phyloP scores from a whole-genome alignment of 2,888 invertebrate genomes.

The Meganola albula region DNA sequence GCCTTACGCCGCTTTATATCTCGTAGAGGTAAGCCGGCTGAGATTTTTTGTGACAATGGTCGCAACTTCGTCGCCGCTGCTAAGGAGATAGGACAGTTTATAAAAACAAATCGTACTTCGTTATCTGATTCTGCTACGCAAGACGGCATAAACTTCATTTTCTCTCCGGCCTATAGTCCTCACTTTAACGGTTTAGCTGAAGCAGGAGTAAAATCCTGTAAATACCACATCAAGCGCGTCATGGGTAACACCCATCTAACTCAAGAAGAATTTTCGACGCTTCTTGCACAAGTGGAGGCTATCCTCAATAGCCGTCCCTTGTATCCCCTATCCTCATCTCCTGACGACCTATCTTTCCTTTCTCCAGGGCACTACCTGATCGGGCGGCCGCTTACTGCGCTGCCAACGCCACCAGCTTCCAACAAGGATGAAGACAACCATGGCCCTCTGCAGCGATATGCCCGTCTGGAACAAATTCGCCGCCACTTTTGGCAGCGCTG shows the following conservation, averaged over 20 bases:
- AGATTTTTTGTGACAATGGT: slow-evolving; percentile 32
- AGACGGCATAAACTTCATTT: slow-evolving; percentile 24
- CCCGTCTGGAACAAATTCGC: slow-evolving; percentile 2
- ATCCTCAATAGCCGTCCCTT: slow-evolving; percentile 5
- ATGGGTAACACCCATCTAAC: slow-evolving; percentile 4
- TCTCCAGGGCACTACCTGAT: slow-evolving; percentile 4
- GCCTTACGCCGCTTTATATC: too few relatives aligned
- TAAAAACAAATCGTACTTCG: slow-evolving; percentile 4
- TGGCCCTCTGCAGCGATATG: background rate
- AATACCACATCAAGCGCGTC: slow-evolving; percentile 8
- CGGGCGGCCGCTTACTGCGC: slow-evolving; percentile 1
- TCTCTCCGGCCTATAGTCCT: slow-evolving; percentile 25
- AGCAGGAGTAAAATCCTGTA: slow-evolving; percentile 14
- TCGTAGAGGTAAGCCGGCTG: slow-evolving; percentile 26
- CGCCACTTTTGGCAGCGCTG: slow-evolving; percentile 14
- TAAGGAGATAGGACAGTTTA: slow-evolving; percentile 16
- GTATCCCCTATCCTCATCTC: background rate
- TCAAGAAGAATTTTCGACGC: slow-evolving; percentile 4
- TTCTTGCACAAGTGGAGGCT: slow-evolving; percentile 11
- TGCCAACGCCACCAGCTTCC: slow-evolving; percentile 2
- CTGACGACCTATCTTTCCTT: background rate
- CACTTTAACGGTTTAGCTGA: slow-evolving; percentile 18
- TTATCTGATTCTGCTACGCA: slow-evolving; percentile 23
- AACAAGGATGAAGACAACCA: background rate
- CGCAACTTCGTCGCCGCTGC: slow-evolving; percentile 27